A percentile compares a stretch with the other conserved stretches of the same genome.
These are phyloP conservation scores for Sclerurus mexicanus DNA, from an alignment of 2,113 vertebrate genomes.

Conservation along the genomic window DNA sequence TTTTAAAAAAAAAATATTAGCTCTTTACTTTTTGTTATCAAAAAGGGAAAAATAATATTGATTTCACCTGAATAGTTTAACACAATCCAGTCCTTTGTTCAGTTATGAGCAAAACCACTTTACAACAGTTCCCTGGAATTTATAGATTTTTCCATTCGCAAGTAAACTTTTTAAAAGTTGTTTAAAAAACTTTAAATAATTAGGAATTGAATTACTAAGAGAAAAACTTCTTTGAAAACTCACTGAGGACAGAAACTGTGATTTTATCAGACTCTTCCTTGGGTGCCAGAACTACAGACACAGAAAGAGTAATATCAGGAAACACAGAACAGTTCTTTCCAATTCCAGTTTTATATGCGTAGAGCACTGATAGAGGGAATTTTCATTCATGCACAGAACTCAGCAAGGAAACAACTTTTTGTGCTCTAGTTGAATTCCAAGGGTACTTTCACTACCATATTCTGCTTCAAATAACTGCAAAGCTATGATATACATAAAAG, in stretches of 20 bases:
- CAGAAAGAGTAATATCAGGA: conserved; percentile 19
- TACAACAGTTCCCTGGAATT: conserved; percentile 48
- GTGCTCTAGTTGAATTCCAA: neutral
- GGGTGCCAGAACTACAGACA: conserved; percentile 3
- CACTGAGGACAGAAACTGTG: neutral
- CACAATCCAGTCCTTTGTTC: conserved; percentile 26
- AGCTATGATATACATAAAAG: neutral
- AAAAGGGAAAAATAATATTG: neutral
- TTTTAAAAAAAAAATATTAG: neutral
- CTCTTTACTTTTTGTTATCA: neutral
- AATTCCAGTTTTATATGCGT: neutral
- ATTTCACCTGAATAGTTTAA: conserved; percentile 3
- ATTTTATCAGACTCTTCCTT: conserved; percentile 2
- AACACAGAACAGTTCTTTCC: conserved; percentile 20
- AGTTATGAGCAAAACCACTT: conserved; percentile 43
- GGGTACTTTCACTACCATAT: neutral
- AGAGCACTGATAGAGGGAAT: neutral
- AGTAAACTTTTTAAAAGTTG: conserved; percentile 32
- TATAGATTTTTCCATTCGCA: conserved; percentile 55
- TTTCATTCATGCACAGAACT: neutral
- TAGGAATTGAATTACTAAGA: conserved; percentile 9
- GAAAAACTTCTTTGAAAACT: conserved; percentile 38
- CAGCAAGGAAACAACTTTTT: neutral
- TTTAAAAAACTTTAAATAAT: conserved; percentile 22
- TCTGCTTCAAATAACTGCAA: neutral